Base-by-base conservation (phyloP, 1,140 invertebrate species). In the Drosophila nigrodunni region DNA sequence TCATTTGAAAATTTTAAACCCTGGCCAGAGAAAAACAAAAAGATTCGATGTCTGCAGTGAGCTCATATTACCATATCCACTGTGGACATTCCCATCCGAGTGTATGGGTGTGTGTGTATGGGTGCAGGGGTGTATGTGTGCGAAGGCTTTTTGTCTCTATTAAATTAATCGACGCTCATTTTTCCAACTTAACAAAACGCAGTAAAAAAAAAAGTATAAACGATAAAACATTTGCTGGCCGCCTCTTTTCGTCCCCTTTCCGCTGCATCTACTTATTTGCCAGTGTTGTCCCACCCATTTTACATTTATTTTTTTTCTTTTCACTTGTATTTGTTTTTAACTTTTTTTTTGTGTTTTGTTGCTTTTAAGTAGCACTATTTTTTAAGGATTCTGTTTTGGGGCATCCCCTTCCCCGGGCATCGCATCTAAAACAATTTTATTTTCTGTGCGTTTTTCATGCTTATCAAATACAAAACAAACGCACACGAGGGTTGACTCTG, bases 301-400 rank as follows among this genome's bases (percentile, higher is more conserved):
- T 78, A 80, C 71, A 68, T 77, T 80, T 5, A 5, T 30, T 75
- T 78, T 68, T 82, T 78, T 72, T 50, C 46, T 15, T 64, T 72
- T 64, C 39, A 6, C n/a, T 46, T 59, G 55, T 61, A 65, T 54
- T 46, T 39, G 25, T 30, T 30, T 30, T 30, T 30, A 5, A 30
- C 6, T 18, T 41, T 65, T 43, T 57, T 54, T 50, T 50, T 46
- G 46, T 37, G 61, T 50, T 54, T 66, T 77, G 59, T 67, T 65
- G 46, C 76, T 91, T 89, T 91, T 91, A 91, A 91, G 89, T 91
- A 83, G 82, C 89, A 91, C 89, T 91, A 91, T 91, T 91, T 91
- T 91, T 91, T 91, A 89, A 87, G 82, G 89, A 87, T 89, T 91
- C 77, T 77, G 78, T 86, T 89, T 82, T 74, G 73, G 73, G 68